phyloP scores from a whole-genome alignment of 2,888 invertebrate species.

The Eumerus sabulonum region DNA sequence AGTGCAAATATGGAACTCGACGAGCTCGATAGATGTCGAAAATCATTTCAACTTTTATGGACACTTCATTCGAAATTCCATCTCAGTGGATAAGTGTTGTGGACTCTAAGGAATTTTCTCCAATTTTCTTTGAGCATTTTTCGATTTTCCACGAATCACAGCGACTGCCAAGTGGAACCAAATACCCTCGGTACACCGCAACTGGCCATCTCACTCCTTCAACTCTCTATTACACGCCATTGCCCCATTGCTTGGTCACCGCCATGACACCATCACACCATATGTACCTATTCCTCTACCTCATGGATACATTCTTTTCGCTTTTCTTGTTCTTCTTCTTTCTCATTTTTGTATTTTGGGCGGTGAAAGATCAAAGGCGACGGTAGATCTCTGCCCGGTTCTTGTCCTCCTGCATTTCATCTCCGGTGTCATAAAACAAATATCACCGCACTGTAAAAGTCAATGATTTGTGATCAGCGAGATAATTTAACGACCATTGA shows the following conservation, averaged over 20 bases:
- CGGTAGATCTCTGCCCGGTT: conserved; percentile 50
- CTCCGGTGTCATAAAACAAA: conserved; percentile 71
- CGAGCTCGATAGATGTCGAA: too few relatives aligned
- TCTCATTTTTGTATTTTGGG: conserved; percentile 33
- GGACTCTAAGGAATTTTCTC: conserved; percentile 21
- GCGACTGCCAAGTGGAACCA: conserved; percentile 4
- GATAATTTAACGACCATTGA: conserved; percentile 69
- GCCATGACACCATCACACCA: conserved; percentile 28
- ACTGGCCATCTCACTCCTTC: conserved; percentile 13
- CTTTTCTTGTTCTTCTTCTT: too few relatives aligned
- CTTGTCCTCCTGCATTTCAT: conserved; percentile 66
- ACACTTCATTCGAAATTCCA: too few relatives aligned
- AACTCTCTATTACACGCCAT: background rate
- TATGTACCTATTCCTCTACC: background rate
- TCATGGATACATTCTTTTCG: conserved; percentile 5
- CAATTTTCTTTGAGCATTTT: background rate
- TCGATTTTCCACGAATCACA: conserved; percentile 25
- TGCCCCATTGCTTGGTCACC: conserved; percentile 5
- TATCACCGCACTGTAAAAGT: conserved; percentile 70
- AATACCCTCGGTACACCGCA: background rate
- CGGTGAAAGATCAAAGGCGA: conserved; percentile 62
- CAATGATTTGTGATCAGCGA: conserved; percentile 71
- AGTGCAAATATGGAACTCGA: too few relatives aligned
- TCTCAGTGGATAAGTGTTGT: too few relatives aligned
- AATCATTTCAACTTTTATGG: too few relatives aligned